Percentiles rank a stretch among this genome's conserved stretches.
phyloP scores from a whole-genome alignment of 2,113 vertebrate genomes.

The Chaetops frenatus region DNA sequence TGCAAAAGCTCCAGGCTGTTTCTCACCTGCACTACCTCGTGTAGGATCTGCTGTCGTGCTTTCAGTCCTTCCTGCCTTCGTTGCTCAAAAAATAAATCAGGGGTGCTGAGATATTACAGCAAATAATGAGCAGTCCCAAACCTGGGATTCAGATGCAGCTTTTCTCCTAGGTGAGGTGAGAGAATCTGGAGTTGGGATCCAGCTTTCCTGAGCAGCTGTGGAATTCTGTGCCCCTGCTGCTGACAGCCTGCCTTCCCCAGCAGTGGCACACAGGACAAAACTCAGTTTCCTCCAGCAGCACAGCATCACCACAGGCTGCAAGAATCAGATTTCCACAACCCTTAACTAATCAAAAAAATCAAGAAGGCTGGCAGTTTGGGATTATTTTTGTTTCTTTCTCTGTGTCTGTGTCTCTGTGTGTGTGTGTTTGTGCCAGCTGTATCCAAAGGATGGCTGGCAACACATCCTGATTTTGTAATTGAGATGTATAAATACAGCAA shows the following conservation, averaged over 20 bases:
- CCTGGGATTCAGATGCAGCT: neutral
- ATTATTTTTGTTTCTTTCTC: neutral
- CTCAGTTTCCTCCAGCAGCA: neutral
- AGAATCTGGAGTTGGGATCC: neutral
- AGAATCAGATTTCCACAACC: neutral
- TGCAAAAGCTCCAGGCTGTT: neutral
- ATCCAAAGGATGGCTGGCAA: constrained; percentile 7
- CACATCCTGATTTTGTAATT: constrained; percentile 22
- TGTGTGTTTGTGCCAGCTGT: neutral
- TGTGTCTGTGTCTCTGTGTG: neutral
- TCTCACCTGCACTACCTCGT: neutral
- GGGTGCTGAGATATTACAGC: neutral
- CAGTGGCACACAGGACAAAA: neutral
- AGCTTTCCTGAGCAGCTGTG: neutral
- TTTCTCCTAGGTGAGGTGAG: neutral
- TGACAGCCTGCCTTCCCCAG: neutral
- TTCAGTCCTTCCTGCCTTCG: fast-evolving
- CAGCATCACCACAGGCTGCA: neutral
- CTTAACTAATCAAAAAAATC: neutral
- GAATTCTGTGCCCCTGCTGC: neutral
- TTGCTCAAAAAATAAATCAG: neutral
- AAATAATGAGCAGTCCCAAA: neutral
- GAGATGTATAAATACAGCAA: constrained; percentile 24
- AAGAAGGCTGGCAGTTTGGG: neutral
- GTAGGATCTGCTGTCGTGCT: neutral